Percentiles rank a stretch among this genome's conserved stretches.
phyloP scores from a whole-genome alignment of 2,888 invertebrate genomes.

The Atethmia centrago region DNA sequence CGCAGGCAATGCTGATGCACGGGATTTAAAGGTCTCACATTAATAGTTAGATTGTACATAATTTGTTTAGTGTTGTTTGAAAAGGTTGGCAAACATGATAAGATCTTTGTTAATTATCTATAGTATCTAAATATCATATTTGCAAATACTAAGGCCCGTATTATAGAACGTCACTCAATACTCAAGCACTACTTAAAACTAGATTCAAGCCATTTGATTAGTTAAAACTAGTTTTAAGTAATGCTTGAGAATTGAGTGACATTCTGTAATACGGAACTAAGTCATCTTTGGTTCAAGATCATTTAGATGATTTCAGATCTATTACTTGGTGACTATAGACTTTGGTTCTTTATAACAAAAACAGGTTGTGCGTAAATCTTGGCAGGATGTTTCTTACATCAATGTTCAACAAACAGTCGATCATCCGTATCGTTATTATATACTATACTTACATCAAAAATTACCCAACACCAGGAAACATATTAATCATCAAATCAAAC shows the following conservation, averaged over 20 bases:
- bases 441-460: slow-evolving; percentile 48
- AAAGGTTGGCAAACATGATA: slow-evolving; percentile 12
- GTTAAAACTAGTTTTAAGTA: too few species aligned
- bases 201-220: too few species aligned
- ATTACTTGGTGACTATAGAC: too few species aligned
- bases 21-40: slow-evolving; percentile 57
- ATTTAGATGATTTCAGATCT: too few species aligned
- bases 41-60: slow-evolving; percentile 38
- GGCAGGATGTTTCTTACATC: slow-evolving; percentile 4
- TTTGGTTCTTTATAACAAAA: too few species aligned
- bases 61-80: slow-evolving; percentile 41
- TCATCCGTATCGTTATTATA: slow-evolving; percentile 40
- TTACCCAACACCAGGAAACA: slow-evolving; percentile 59
- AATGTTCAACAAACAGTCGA: slow-evolving; percentile 2
- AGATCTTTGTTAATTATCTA: background rate
- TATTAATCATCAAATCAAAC: slow-evolving; percentile 56
- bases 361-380: background rate
- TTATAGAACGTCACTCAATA: too few species aligned
- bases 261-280: too few species aligned
- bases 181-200: too few species aligned
- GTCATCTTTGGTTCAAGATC: too few species aligned
- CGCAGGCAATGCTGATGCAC: slow-evolving; percentile 70
- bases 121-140: too few species aligned
- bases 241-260: too few species aligned
- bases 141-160: too few species aligned